Conservation (phyloP, 2,113 vertebrate genomes). For the Glaucomys volans region DNA sequence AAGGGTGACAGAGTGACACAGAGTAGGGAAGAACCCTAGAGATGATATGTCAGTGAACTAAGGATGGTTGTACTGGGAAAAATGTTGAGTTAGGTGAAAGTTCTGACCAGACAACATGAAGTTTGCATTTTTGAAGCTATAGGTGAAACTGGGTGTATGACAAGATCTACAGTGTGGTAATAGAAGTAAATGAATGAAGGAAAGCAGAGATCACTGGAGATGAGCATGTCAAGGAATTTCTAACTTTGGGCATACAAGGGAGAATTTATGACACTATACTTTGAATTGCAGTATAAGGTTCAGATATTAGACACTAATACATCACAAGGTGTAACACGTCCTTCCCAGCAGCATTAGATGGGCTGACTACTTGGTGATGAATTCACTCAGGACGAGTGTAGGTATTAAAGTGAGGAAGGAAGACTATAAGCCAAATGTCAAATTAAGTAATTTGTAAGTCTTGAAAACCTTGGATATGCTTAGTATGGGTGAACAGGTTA, state of each 20-base stretch:
- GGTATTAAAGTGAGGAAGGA: not conserved
- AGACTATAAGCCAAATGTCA: not conserved
- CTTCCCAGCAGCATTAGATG: not conserved
- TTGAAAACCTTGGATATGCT: constrained; percentile 22
- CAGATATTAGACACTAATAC: not conserved
- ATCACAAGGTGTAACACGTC: not conserved
- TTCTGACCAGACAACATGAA: not conserved
- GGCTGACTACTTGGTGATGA: not conserved
- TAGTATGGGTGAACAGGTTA: not conserved
- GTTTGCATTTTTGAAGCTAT: constrained; percentile 20
- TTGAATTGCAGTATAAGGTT: not conserved
- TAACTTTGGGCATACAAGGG: not conserved
- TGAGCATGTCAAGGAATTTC: not conserved
- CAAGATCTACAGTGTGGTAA: not conserved
- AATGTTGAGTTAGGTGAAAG: not conserved
- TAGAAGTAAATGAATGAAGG: not conserved
- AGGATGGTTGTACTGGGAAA: not conserved
- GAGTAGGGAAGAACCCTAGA: not conserved
- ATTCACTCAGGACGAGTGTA: not conserved
- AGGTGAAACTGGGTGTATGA: not conserved
- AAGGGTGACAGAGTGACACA: not conserved
- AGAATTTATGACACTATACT: constrained; percentile 19
- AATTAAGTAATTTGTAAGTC: not conserved
- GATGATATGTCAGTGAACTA: not conserved
- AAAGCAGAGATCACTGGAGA: not conserved